These are phyloP conservation scores for Drosophila macrothrix DNA, from an alignment of 2,888 invertebrate species.

Conservation along the genomic window DNA sequence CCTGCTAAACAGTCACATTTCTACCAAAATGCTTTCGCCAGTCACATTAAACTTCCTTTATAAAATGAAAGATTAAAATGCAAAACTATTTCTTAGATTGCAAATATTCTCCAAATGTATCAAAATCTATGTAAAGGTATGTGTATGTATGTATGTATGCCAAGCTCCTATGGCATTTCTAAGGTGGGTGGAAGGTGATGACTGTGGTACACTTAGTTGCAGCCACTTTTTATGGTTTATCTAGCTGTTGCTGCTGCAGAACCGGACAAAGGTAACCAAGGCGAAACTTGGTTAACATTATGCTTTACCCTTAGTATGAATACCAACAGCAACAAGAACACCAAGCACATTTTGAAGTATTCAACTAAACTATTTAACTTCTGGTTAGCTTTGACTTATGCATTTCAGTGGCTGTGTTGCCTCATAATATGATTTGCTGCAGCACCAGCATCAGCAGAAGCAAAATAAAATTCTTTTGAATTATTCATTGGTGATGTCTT, in stretches of 20 bases:
- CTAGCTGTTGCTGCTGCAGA: slow-evolving; percentile 9
- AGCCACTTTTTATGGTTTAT: slow-evolving; percentile 17
- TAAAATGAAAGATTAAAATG: background rate
- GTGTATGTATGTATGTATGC: background rate
- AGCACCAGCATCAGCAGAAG: slow-evolving; percentile 1
- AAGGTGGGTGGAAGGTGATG: slow-evolving; percentile 5
- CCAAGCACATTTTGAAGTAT: slow-evolving; percentile 7
- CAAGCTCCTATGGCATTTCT: slow-evolving; percentile 42
- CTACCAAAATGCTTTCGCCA: no score
- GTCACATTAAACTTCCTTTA: background rate
- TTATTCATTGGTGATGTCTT: slow-evolving; percentile 32
- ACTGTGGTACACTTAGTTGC: background rate
- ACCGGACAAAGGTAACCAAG: slow-evolving; percentile 73
- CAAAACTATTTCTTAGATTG: background rate
- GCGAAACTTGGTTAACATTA: slow-evolving; percentile 32
- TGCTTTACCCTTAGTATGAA: background rate
- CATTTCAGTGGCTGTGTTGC: background rate
- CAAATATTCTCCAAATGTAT: background rate
- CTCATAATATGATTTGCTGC: slow-evolving; percentile 8
- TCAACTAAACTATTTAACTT: slow-evolving; percentile 5
- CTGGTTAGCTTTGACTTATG: background rate
- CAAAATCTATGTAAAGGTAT: no score
- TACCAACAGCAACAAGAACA: background rate
- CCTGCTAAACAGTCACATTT: background rate
- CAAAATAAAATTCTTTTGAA: slow-evolving; percentile 16